phyloP scores from a whole-genome alignment of 2,888 invertebrate species.

The Cephus rjabovi region DNA sequence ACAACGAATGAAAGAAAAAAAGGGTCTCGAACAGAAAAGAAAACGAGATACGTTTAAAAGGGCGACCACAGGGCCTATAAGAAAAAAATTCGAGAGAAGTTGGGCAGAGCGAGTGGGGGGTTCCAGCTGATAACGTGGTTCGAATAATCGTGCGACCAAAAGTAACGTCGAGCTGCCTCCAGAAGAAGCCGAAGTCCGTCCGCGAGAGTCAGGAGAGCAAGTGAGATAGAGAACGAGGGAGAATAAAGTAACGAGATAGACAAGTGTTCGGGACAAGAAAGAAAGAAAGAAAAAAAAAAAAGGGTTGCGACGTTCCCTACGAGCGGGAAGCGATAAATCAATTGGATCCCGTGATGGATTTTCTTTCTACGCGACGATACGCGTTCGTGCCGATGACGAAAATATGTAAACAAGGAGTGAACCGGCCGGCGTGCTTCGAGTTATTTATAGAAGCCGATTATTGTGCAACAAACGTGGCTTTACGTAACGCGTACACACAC shows the following conservation, averaged over 20 bases:
- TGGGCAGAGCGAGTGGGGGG: not conserved
- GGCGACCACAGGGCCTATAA: not conserved
- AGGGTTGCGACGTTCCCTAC: too few species aligned
- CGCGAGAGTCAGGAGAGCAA: constrained; percentile 20
- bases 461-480: constrained; percentile 63
- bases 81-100: not conserved
- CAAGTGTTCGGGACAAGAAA: not conserved
- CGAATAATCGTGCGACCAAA: not conserved
- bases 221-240: not conserved
- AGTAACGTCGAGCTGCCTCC: not conserved
- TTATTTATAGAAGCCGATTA: constrained; percentile 63
- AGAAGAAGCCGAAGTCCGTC: too few species aligned
- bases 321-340: not conserved
- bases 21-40: not conserved
- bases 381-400: constrained; percentile 15
- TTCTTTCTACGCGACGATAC: not conserved
- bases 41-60: not conserved
- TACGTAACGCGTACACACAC: constrained; percentile 51
- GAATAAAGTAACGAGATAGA: not conserved
- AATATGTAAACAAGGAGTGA: constrained; percentile 43
- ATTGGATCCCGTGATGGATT: not conserved
- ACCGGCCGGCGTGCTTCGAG: constrained; percentile 44
- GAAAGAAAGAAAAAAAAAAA: too few species aligned
- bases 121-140: not conserved
- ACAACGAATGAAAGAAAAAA: not conserved